Percentiles rank a stretch among this genome's conserved stretches.
Evolutionary conservation across 2,888 invertebrate species (phyloP).

Genomic region (Sarcophaga variegata): DNA sequence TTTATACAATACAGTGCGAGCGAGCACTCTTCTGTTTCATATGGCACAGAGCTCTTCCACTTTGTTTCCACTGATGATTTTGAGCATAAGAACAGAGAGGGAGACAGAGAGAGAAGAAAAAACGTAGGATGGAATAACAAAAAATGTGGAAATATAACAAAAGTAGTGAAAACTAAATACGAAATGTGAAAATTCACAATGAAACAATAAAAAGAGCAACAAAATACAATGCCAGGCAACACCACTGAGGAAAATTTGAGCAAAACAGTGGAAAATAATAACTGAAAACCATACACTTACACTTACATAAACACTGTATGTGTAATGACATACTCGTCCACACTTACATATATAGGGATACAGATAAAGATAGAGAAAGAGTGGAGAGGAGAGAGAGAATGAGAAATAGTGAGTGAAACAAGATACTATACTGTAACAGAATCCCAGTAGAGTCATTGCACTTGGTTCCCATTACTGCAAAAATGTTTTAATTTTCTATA

Average conservation of each 20-base stretch:
- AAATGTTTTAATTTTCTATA: constrained; percentile 67
- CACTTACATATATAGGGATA: no score
- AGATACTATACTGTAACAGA: constrained; percentile 42
- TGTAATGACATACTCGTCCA: no score
- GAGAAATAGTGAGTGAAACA: constrained; percentile 2
- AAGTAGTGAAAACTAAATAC: constrained; percentile 48
- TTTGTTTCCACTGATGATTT: not conserved
- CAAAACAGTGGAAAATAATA: constrained; percentile 48
- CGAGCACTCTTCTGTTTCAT: not conserved
- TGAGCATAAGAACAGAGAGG: not conserved
- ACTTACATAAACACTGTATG: no score
- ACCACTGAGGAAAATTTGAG: constrained; percentile 52
- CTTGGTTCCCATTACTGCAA: constrained; percentile 64
- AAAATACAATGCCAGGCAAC: constrained; percentile 36
- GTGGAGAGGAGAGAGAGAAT: constrained; percentile 26
- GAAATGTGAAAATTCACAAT: constrained; percentile 50
- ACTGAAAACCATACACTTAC: constrained; percentile 26
- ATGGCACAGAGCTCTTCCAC: not conserved
- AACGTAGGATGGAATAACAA: not conserved
- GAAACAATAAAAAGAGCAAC: constrained; percentile 52
- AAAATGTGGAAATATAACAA: not conserved
- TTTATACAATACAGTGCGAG: no score
- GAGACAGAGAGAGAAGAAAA: not conserved
- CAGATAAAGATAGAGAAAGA: no score
- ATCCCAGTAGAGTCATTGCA: constrained; percentile 67